Conservation (phyloP, 2,797 vertebrate genomes). For the Notolepis coatsorum region DNA sequence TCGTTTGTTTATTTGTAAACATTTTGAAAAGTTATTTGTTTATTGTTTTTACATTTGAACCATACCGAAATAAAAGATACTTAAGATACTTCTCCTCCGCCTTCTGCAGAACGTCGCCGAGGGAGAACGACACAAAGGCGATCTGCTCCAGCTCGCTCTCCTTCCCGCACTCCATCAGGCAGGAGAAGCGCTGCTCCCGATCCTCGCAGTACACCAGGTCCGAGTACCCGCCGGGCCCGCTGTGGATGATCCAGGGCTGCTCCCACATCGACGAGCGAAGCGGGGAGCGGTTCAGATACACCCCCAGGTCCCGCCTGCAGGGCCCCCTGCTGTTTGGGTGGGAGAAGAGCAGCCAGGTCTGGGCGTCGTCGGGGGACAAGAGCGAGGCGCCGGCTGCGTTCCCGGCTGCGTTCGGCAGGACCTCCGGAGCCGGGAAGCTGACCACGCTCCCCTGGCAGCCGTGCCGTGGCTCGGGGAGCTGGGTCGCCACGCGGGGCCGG, state of each 20-base stretch:
- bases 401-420: conserved; percentile 46
- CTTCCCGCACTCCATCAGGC: conserved; percentile 89
- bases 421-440: conserved; percentile 79
- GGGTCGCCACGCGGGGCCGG: conserved; percentile 58
- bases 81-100: conserved; percentile 63
- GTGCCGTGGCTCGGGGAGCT: conserved; percentile 76
- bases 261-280: conserved; percentile 78
- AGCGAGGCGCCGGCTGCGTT: conserved; percentile 61
- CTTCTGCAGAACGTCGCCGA: conserved; percentile 75
- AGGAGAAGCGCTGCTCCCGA: conserved; percentile 81
- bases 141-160: conserved; percentile 85
- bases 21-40: too few species aligned
- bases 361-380: conserved; percentile 47
- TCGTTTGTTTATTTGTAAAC: too few species aligned
- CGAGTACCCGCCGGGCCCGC: conserved; percentile 91
- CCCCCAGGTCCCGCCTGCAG: conserved; percentile 82
- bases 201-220: conserved; percentile 86
- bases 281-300: conserved; percentile 88
- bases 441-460: conserved; percentile 95
- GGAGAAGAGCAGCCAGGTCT: conserved; percentile 89
- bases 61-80: conserved; percentile 32
- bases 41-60: too few species aligned
- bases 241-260: conserved; percentile 83
- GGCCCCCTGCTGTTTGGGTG: conserved; percentile 82
- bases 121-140: conserved; percentile 76